Percentiles rank a stretch among this genome's conserved stretches.
These are phyloP conservation scores for Coremacera marginata DNA, from an alignment of 2,888 invertebrate species.

Conservation along the genomic window DNA sequence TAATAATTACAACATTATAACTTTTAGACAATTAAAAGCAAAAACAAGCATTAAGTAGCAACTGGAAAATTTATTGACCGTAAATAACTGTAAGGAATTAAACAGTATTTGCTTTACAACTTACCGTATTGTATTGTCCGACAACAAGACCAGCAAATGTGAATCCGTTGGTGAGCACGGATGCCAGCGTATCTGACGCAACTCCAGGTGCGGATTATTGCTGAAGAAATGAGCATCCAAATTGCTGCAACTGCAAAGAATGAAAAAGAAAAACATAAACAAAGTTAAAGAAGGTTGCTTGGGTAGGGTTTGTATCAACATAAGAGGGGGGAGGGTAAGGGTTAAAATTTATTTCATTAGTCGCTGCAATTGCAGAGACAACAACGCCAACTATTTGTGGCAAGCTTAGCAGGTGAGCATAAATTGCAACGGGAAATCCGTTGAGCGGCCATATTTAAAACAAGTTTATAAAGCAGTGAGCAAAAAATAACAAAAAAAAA, in stretches of 20 bases:
- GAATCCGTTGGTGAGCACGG: slow-evolving; percentile 83
- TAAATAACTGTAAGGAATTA: slow-evolving; percentile 33
- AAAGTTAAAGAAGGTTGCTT: slow-evolving; percentile 20
- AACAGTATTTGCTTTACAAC: slow-evolving; percentile 42
- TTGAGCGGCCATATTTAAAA: slow-evolving; percentile 34
- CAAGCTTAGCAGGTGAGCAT: slow-evolving; percentile 25
- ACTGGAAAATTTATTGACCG: slow-evolving; percentile 16
- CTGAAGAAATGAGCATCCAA: slow-evolving; percentile 81
- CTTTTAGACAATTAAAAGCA: slow-evolving; percentile 11
- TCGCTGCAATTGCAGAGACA: neutral
- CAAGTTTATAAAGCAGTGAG: slow-evolving; percentile 9
- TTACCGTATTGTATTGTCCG: slow-evolving; percentile 88
- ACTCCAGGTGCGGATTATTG: slow-evolving; percentile 77
- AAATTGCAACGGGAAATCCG: slow-evolving; percentile 32
- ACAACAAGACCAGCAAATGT: slow-evolving; percentile 83
- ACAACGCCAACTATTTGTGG: neutral
- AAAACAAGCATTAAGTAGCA: neutral
- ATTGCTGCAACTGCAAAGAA: slow-evolving; percentile 54
- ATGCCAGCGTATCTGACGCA: slow-evolving; percentile 86
- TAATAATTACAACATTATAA: neutral
- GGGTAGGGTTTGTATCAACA: neutral
- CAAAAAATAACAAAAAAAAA: neutral
- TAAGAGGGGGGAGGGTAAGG: neutral
- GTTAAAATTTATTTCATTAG: slow-evolving; percentile 20
- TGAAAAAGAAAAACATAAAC: slow-evolving; percentile 36